A percentile compares a stretch with the other conserved stretches of the same genome.
Evolutionary conservation across 2,797 vertebrate species (phyloP).

Genomic region (Syngnathus rostellatus): DNA sequence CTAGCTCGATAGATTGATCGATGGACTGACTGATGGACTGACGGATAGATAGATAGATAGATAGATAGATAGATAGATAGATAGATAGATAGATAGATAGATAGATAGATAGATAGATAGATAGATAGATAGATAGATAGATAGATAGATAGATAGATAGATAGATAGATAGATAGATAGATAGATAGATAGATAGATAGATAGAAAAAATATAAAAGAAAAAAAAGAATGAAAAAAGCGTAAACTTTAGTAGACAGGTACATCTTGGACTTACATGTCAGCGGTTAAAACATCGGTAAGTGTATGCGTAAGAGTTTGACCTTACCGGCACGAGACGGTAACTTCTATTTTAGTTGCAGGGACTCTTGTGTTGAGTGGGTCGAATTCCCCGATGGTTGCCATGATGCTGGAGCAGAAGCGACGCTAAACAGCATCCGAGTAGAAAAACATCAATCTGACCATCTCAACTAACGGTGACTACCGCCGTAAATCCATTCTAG

Average conservation of each 20-base stretch:
- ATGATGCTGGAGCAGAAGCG: slow-evolving; percentile 58
- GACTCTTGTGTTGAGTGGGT: slow-evolving; percentile 78
- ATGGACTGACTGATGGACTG: slow-evolving; percentile 10
- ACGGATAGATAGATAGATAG: slow-evolving; percentile 15
- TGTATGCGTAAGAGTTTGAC: slow-evolving; percentile 4
- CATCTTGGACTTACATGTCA: background rate
- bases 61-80: slow-evolving; percentile 14
- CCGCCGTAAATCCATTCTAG: slow-evolving; percentile 48
- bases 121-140: slow-evolving; percentile 18
- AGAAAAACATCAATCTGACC: slow-evolving; percentile 18
- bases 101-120: slow-evolving; percentile 22
- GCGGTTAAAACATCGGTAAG: background rate
- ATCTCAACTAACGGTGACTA: background rate
- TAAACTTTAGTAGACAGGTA: background rate
- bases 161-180: too few relatives aligned
- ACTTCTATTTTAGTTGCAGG: slow-evolving; percentile 93
- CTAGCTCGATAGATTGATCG: slow-evolving; percentile 16
- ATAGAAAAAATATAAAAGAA: background rate
- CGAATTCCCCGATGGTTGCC: slow-evolving; percentile 83
- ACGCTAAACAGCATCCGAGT: background rate
- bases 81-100: slow-evolving; percentile 16
- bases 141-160: background rate
- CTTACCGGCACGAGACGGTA: slow-evolving; percentile 88
- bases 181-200: background rate
- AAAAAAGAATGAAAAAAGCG: background rate